Evolutionary conservation across 2,113 vertebrate species (phyloP).

Genomic region (Paramormyrops kingsleyae): DNA sequence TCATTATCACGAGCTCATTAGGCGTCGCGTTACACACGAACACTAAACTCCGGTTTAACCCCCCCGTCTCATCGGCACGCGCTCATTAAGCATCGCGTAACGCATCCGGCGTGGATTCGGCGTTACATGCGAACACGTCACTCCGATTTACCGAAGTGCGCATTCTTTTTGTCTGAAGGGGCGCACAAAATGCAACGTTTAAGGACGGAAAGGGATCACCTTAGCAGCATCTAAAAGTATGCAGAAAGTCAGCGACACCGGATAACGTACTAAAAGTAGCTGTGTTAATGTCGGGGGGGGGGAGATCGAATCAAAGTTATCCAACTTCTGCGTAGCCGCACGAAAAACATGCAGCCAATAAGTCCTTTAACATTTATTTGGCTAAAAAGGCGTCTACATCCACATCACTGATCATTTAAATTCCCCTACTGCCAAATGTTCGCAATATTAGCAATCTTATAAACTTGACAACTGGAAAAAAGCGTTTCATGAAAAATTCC

Average conservation of each 20-base stretch:
- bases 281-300: neutral
- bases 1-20: neutral
- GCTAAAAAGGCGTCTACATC: neutral
- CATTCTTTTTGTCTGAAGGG: slow-evolving; percentile 7
- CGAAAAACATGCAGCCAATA: neutral
- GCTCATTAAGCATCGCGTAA: neutral
- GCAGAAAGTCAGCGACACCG: neutral
- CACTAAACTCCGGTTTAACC: slow-evolving; percentile 7
- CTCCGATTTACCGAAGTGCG: neutral
- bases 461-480: neutral
- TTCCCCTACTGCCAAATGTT: neutral
- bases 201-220: neutral
- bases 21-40: neutral
- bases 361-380: neutral
- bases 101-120: neutral
- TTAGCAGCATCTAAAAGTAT: neutral
- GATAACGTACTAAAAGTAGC: neutral
- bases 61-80: neutral
- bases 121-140: slow-evolving; percentile 13
- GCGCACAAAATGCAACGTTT: neutral
- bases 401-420: neutral
- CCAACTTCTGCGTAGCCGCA: neutral
- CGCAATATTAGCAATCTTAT: neutral
- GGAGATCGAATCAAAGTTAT: neutral
- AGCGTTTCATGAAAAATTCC: neutral